phyloP scores from a whole-genome alignment of 2,888 invertebrate genomes.

The Vanessa cardui region DNA sequence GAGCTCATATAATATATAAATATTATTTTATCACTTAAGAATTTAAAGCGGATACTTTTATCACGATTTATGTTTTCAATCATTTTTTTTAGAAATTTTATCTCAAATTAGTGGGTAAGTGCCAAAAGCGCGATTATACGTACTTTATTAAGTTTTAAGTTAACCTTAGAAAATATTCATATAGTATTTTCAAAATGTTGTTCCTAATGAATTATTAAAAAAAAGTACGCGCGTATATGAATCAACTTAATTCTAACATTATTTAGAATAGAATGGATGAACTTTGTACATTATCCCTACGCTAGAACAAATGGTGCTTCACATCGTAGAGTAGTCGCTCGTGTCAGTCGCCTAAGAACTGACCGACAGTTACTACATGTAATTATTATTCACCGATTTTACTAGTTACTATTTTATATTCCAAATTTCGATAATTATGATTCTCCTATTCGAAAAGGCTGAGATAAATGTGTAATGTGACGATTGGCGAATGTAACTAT shows the following conservation, averaged over 20 bases:
- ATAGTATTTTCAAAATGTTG: slow-evolving; percentile 80
- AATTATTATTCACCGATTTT: slow-evolving; percentile 75
- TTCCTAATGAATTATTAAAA: slow-evolving; percentile 77
- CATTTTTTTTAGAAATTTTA: slow-evolving; percentile 28
- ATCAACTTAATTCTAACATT: slow-evolving; percentile 72
- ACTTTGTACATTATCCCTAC: slow-evolving; percentile 82
- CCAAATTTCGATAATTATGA: slow-evolving; percentile 72
- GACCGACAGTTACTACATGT: slow-evolving; percentile 55
- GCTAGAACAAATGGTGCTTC: slow-evolving; percentile 83
- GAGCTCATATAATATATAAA: slow-evolving; percentile 21
- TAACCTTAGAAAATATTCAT: slow-evolving; percentile 69
- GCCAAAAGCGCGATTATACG: slow-evolving; percentile 76
- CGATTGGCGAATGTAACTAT: slow-evolving; percentile 71
- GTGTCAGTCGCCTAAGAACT: slow-evolving; percentile 46
- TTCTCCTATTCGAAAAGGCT: slow-evolving; percentile 83
- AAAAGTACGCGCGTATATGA: slow-evolving; percentile 65
- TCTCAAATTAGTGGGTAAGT: slow-evolving; percentile 67
- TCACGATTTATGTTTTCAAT: slow-evolving; percentile 5
- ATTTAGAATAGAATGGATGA: slow-evolving; percentile 75
- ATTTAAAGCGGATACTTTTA: background rate
- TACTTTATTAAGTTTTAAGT: slow-evolving; percentile 59
- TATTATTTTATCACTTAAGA: background rate
- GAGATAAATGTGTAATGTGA: slow-evolving; percentile 76
- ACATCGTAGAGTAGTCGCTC: slow-evolving; percentile 69
- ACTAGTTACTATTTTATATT: slow-evolving; percentile 79